These are phyloP conservation scores for Meandrusa payeni DNA, from an alignment of 2,888 invertebrate genomes.

Conservation along the genomic window DNA sequence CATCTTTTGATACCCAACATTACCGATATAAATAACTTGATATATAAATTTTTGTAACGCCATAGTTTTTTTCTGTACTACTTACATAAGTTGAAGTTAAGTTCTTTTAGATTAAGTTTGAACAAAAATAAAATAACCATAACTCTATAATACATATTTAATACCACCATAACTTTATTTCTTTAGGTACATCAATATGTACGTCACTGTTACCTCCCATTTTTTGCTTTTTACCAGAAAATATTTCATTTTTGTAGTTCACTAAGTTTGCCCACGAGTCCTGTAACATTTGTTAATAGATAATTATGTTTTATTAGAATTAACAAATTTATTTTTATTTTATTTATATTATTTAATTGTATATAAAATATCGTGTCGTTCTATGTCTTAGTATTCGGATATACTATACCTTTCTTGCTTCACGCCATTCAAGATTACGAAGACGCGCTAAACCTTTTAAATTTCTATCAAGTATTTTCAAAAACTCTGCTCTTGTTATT, in stretches of 20 bases:
- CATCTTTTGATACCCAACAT: too few species aligned
- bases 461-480: slow-evolving; percentile 70
- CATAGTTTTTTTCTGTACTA: too few species aligned
- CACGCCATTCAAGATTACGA: slow-evolving; percentile 69
- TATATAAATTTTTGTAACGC: too few species aligned
- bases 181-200: too few species aligned
- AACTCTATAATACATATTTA: too few species aligned
- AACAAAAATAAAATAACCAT: too few species aligned
- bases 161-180: too few species aligned
- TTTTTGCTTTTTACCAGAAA: slow-evolving; percentile 51
- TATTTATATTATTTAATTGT: neutral
- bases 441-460: slow-evolving; percentile 69
- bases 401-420: slow-evolving; percentile 64
- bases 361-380: neutral
- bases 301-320: too few species aligned
- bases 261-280: slow-evolving; percentile 64
- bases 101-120: too few species aligned
- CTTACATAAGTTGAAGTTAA: too few species aligned
- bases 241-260: slow-evolving; percentile 65
- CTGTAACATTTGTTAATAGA: slow-evolving; percentile 37
- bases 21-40: too few species aligned
- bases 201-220: slow-evolving; percentile 39
- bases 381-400: neutral
- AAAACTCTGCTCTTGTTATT: slow-evolving; percentile 65
- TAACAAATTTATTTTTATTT: too few species aligned